These are phyloP conservation scores for Acleris sparsana DNA, from an alignment of 2,888 invertebrate genomes.

Conservation along the genomic window DNA sequence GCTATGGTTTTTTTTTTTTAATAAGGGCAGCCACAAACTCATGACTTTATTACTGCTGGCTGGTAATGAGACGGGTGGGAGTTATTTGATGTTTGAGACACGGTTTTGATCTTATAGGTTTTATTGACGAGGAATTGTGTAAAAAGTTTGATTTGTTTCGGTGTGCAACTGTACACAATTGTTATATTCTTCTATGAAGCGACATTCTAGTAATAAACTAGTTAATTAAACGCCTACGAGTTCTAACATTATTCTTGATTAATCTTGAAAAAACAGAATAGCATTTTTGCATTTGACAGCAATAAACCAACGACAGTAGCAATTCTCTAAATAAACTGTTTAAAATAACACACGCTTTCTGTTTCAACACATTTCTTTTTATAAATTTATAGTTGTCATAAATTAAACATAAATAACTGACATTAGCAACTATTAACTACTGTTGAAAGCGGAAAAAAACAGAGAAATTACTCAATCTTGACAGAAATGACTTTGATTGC, in stretches of 20 bases:
- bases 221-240: no score
- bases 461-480: conserved; percentile 28
- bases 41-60: conserved; percentile 55
- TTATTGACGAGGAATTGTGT: conserved; percentile 8
- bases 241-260: no score
- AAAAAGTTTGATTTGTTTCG: background rate
- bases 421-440: conserved; percentile 17
- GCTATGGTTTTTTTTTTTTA: conserved; percentile 58
- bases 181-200: no score
- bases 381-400: conserved; percentile 24
- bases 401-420: conserved; percentile 25
- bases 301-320: conserved; percentile 10
- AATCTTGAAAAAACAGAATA: background rate
- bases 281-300: conserved; percentile 9
- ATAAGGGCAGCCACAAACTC: conserved; percentile 53
- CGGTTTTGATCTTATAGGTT: conserved; percentile 31
- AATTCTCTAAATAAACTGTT: conserved; percentile 5
- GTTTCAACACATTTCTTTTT: conserved; percentile 10
- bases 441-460: conserved; percentile 14
- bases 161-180: no score
- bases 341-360: conserved; percentile 3
- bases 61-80: conserved; percentile 38
- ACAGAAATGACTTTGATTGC: conserved; percentile 12
- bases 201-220: no score
- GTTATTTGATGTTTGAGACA: conserved; percentile 26